Evolutionary conservation across 2,797 vertebrate genomes (phyloP), one percentile per base, ranked within the genome.

Genomic region (Syngnathus acus): DNA sequence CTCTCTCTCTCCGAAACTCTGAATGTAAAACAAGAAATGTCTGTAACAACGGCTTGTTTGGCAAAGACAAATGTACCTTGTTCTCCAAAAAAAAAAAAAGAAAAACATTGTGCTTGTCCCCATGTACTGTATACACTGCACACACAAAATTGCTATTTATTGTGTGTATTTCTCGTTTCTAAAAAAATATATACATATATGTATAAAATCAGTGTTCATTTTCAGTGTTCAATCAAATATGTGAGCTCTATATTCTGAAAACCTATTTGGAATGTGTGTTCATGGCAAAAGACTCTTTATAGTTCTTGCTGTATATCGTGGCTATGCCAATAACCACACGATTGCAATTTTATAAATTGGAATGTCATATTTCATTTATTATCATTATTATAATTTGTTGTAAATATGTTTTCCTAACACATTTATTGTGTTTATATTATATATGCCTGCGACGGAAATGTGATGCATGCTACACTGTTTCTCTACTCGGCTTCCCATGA

Each of bases 1-100:
- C 3, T 32, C 3, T 32, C 3, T 32, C 84, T 86, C 78, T 78
- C 79, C 68, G 82, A 79, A 71, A 43, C 13, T 70, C 73, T 86
- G 89, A 90, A 89, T 90, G 89, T 90, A 90, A 83, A 87, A 82
- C 75, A 82, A 87, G 78, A 84, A 88, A 89, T 80, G 84, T 89
- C 86, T 89, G 83, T 89, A 89, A 80, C 61, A 66, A 83, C 64
- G 71, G 78, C 67, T 74, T 75, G 73, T 82, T 83, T 73, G 75
- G 65, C 71, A 73, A 76, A 77, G 40, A 69, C 66, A 80, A 79
- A 62, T 70, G 47, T 79, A 66, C 68, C 64, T 83, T 82, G 78
- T 80, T 84, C 77, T 85, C 42, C 13, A 13, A 43, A 72, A 65
- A 53, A 60, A 72, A 65, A 53, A 60, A 62, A 45, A 45, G 21